A percentile compares a stretch with the other conserved stretches of the same genome.
Evolutionary conservation across 2,797 vertebrate species (phyloP).

Genomic region (Cryptoblepharus egeriae): DNA sequence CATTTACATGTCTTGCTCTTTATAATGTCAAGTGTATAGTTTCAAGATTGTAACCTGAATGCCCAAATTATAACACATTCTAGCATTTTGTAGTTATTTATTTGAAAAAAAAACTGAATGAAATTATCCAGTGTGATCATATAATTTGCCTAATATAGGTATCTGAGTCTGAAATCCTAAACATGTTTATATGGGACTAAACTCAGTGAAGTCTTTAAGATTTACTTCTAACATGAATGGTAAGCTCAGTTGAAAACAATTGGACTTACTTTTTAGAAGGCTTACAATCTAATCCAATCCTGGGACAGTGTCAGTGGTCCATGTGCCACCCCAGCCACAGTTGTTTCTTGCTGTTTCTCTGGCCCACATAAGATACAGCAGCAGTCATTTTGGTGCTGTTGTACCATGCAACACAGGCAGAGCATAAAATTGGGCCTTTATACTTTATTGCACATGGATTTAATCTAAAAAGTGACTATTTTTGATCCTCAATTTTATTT

Average conservation of each 20-base stretch:
- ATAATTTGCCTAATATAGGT: neutral
- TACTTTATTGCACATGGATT: neutral
- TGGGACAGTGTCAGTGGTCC: no score
- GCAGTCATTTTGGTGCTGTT: no score
- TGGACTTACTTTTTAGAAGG: no score
- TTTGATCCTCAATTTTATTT: conserved; percentile 26
- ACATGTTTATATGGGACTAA: neutral
- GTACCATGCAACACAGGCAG: no score
- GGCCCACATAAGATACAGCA: no score
- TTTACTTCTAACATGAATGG: neutral
- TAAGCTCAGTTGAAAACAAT: no score
- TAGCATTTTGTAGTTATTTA: neutral
- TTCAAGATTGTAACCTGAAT: neutral
- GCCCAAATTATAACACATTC: neutral
- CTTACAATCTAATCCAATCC: no score
- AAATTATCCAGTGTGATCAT: neutral
- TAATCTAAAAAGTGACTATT: accelerated
- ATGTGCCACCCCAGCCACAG: no score
- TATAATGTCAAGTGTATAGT: neutral
- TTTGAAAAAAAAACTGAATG: neutral
- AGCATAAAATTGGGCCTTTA: no score
- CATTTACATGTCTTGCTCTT: neutral
- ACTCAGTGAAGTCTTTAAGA: neutral
- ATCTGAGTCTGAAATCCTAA: neutral
- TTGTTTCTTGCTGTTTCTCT: no score